These are phyloP conservation scores for Megastigmus dorsalis DNA, from an alignment of 2,888 invertebrate genomes.

Conservation along the genomic window DNA sequence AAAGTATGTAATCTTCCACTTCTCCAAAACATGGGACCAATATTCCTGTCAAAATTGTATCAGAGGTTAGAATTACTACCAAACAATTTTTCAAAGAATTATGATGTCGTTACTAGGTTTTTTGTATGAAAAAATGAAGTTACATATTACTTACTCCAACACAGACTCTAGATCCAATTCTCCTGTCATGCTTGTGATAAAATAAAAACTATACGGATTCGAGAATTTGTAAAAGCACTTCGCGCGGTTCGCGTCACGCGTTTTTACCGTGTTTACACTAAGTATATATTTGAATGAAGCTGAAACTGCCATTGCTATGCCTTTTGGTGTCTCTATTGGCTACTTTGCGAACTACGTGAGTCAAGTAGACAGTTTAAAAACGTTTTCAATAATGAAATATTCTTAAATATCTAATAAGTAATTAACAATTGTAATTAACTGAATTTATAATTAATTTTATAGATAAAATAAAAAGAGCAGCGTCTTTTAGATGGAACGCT, in stretches of 20 bases:
- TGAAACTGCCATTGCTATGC: no score
- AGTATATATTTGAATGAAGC: constrained; percentile 32
- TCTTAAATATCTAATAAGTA: no score
- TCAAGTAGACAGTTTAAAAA: no score
- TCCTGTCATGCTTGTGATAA: constrained; percentile 27
- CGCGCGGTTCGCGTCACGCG: no score
- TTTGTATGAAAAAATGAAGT: not conserved
- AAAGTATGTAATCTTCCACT: constrained; percentile 80
- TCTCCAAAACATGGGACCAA: constrained; percentile 63
- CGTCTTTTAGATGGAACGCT: no score
- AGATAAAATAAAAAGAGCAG: no score
- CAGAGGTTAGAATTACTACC: constrained; percentile 29
- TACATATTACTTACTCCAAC: constrained; percentile 39
- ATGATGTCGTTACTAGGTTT: not conserved
- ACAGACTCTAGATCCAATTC: not conserved
- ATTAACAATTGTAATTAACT: no score
- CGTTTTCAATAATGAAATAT: no score
- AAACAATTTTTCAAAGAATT: not conserved
- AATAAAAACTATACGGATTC: not conserved
- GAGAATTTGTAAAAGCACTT: not conserved
- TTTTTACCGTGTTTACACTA: constrained; percentile 29
- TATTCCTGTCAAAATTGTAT: constrained; percentile 52
- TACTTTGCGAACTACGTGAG: constrained; percentile 5
- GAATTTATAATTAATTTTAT: no score
- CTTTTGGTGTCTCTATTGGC: not conserved